Conservation (phyloP, 2,888 invertebrate species). For the Volucella inflata region DNA sequence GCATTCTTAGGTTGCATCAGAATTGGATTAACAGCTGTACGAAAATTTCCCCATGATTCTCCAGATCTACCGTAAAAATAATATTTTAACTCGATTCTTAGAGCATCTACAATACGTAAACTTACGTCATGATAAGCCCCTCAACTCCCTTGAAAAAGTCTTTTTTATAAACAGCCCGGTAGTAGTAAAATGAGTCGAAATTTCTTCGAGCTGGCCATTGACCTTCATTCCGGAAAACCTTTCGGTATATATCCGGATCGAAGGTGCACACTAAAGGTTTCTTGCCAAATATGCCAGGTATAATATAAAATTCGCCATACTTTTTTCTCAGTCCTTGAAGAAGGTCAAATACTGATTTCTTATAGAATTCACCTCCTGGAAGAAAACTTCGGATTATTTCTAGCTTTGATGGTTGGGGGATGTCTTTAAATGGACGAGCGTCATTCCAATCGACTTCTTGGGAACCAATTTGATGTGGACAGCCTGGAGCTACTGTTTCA, state of each 20-base stretch:
- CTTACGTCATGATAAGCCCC: constrained; percentile 78
- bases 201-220: constrained; percentile 77
- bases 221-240: constrained; percentile 78
- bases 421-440: constrained; percentile 78
- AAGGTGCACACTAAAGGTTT: constrained; percentile 82
- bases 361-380: constrained; percentile 79
- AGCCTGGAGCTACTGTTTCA: constrained; percentile 6
- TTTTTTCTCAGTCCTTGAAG: constrained; percentile 73
- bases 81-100: constrained; percentile 7
- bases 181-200: constrained; percentile 81
- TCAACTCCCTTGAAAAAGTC: constrained; percentile 70
- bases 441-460: constrained; percentile 77
- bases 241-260: constrained; percentile 84
- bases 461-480: constrained; percentile 33
- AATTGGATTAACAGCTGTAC: constrained; percentile 87
- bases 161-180: constrained; percentile 80
- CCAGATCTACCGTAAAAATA: constrained; percentile 84
- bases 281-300: constrained; percentile 81
- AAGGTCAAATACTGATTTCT: constrained; percentile 39
- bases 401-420: constrained; percentile 77
- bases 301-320: constrained; percentile 81
- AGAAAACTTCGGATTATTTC: constrained; percentile 75
- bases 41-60: constrained; percentile 86
- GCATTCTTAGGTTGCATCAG: constrained; percentile 86
- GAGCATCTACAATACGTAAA: too few species aligned